phyloP scores from a whole-genome alignment of 2,113 vertebrate genomes.

The Etia nguti region DNA sequence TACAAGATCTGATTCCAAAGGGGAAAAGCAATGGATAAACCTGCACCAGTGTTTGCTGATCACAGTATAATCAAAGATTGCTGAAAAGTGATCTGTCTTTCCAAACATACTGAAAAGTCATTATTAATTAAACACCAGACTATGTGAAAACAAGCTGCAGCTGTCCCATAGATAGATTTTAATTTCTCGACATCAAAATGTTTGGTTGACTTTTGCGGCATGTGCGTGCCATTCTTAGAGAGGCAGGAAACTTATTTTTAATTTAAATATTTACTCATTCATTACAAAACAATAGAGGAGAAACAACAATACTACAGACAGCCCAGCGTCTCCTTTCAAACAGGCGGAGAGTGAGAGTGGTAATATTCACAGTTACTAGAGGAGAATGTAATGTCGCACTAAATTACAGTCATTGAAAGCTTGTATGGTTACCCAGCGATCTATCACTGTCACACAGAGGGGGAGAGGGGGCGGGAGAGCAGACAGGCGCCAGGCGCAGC shows the following conservation, averaged over 20 bases:
- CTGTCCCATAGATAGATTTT: not conserved
- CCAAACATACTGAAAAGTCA: not conserved
- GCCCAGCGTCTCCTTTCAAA: constrained; percentile 29
- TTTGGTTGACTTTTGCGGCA: constrained; percentile 27
- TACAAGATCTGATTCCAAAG: too few relatives aligned
- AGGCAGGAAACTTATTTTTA: constrained; percentile 47
- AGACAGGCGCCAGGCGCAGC: constrained; percentile 71
- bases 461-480: constrained; percentile 46
- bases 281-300: constrained; percentile 49
- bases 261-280: constrained; percentile 37
- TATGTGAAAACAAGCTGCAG: not conserved
- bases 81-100: not conserved
- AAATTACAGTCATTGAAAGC: constrained; percentile 67
- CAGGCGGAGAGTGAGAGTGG: constrained; percentile 22
- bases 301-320: constrained; percentile 42
- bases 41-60: not conserved
- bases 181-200: constrained; percentile 36
- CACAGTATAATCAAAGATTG: not conserved
- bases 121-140: not conserved
- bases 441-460: constrained; percentile 59
- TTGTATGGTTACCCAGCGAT: constrained; percentile 63
- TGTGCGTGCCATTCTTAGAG: constrained; percentile 26
- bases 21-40: not conserved
- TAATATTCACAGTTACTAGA: constrained; percentile 51
- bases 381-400: constrained; percentile 61